Evolutionary conservation across 35 echinoderm and acorn worm species (phyloP).

Genomic region (Strongylocentrotus purpuratus): DNA sequence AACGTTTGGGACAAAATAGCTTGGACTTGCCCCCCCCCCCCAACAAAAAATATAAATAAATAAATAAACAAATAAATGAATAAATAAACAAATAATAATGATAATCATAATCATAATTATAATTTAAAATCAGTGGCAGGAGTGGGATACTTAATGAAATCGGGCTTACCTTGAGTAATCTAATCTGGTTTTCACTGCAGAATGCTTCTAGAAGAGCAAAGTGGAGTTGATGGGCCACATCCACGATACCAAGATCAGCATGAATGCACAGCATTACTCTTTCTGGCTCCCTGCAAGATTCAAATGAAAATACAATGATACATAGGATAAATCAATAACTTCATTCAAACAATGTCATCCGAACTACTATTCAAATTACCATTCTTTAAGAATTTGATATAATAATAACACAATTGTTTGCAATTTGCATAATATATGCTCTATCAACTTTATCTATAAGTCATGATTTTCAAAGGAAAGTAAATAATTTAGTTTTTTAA

Average conservation of each 20-base stretch:
- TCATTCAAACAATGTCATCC: background rate
- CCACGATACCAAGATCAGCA: constrained; percentile 53
- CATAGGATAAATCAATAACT: background rate
- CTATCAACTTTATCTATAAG: background rate
- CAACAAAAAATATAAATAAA: too few species aligned
- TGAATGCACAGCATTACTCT: constrained; percentile 65
- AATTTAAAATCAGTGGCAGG: background rate
- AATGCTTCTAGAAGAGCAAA: constrained; percentile 76
- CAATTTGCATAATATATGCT: background rate
- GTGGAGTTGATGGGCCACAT: constrained; percentile 65
- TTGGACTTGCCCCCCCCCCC: too few species aligned
- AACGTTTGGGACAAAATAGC: too few species aligned
- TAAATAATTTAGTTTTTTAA: background rate
- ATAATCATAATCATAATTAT: too few species aligned
- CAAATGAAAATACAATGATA: background rate
- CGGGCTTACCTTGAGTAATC: constrained; percentile 66
- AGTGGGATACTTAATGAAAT: background rate
- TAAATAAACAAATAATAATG: too few species aligned
- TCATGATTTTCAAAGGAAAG: background rate
- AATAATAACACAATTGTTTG: background rate
- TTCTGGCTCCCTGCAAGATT: constrained; percentile 55
- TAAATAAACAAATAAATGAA: too few species aligned
- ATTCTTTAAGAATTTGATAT: background rate
- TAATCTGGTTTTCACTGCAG: constrained; percentile 81
- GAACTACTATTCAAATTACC: background rate